These are phyloP conservation scores for Uria lomvia DNA, from an alignment of 2,113 vertebrate species.

Conservation along the genomic window DNA sequence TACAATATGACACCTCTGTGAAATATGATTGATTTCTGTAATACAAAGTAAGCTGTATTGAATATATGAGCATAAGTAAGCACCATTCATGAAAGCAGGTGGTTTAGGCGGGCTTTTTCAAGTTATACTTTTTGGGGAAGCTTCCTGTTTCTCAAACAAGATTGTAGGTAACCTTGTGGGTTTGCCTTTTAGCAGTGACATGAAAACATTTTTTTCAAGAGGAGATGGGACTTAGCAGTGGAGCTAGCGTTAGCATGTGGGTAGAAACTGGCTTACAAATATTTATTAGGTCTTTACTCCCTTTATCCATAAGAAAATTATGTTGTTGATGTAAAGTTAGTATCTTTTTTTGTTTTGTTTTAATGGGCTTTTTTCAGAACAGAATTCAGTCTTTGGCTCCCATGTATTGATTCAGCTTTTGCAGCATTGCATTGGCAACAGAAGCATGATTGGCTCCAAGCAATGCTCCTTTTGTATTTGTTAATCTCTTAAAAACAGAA, in stretches of 20 bases:
- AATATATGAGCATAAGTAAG: neutral
- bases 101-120: neutral
- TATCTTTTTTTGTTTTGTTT: too few species aligned
- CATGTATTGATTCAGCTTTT: neutral
- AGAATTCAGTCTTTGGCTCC: neutral
- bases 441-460: neutral
- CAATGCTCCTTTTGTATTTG: neutral
- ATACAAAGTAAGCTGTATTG: neutral
- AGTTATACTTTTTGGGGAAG: neutral
- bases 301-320: neutral
- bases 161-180: neutral
- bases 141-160: neutral
- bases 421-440: neutral
- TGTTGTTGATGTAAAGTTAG: neutral
- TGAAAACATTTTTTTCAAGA: neutral
- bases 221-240: neutral
- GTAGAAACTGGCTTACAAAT: neutral
- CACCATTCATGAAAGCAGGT: neutral
- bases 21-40: neutral
- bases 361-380: neutral
- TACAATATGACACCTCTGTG: neutral
- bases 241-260: neutral
- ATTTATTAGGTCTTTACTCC: neutral
- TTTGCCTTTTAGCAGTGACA: neutral
- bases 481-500: neutral